Conservation (phyloP, 2,888 invertebrate genomes). For the Apantesis nais region DNA sequence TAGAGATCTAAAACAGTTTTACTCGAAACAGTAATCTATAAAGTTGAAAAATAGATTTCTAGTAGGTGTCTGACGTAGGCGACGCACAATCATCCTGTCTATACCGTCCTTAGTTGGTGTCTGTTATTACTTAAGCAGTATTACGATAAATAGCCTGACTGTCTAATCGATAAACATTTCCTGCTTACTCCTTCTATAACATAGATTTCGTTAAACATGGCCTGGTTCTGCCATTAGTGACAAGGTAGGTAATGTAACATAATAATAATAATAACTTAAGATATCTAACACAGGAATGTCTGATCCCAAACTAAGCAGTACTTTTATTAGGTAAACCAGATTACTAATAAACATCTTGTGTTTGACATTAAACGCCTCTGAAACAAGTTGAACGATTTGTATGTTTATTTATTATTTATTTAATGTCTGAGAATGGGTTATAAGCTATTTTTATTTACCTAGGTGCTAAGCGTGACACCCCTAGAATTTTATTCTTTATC, state of each 20-base stretch:
- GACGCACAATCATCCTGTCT: slow-evolving; percentile 12
- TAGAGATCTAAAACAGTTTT: background rate
- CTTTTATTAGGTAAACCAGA: no score
- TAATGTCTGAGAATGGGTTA: no score
- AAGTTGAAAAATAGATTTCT: slow-evolving; percentile 15
- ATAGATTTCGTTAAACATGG: slow-evolving; percentile 9
- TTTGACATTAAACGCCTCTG: no score
- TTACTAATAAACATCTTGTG: no score
- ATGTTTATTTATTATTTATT: no score
- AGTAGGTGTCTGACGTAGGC: slow-evolving; percentile 10
- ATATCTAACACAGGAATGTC: background rate
- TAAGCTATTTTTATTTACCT: no score
- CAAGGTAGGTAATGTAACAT: background rate
- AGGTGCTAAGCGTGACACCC: no score
- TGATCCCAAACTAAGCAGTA: background rate
- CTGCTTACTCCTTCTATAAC: slow-evolving; percentile 5
- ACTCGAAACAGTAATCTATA: slow-evolving; percentile 2
- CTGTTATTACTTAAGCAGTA: slow-evolving; percentile 22
- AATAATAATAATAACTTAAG: background rate
- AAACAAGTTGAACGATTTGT: no score
- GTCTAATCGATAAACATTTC: slow-evolving; percentile 12
- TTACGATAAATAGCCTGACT: slow-evolving; percentile 13
- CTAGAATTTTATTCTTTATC: no score
- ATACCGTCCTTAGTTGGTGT: slow-evolving; percentile 2
- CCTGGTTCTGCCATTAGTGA: slow-evolving; percentile 4